Conservation (phyloP, 2,888 invertebrate species). For the Acrobasis consociella region DNA sequence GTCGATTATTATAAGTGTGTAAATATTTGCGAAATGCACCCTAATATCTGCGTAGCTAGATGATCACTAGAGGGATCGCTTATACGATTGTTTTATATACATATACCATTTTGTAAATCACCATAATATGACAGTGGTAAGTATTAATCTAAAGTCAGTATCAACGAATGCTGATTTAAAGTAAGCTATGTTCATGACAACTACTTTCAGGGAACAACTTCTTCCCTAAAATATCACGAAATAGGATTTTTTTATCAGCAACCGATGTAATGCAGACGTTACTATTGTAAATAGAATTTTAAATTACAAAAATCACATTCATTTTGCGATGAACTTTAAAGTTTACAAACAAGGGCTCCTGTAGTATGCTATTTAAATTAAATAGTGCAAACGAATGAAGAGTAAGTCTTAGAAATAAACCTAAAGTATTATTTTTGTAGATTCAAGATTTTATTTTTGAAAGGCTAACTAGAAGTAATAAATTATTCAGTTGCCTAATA, state of each 20-base stretch:
- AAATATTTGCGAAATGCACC: background rate
- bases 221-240: no score
- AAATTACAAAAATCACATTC: conserved; percentile 26
- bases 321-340: conserved; percentile 22
- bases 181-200: no score
- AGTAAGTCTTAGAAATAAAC: background rate
- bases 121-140: background rate
- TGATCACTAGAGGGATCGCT: background rate
- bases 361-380: conserved; percentile 12
- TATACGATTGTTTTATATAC: background rate
- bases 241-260: background rate
- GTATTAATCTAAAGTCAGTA: background rate
- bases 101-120: background rate
- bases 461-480: background rate
- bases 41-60: conserved; percentile 1
- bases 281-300: conserved; percentile 22
- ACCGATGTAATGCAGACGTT: background rate
- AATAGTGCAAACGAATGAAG: background rate
- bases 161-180: background rate
- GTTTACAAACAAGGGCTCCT: background rate
- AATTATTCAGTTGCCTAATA: no score
- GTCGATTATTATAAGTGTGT: background rate
- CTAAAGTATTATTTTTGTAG: background rate
- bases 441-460: background rate
- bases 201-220: no score